A percentile compares a stretch with the other conserved stretches of the same genome.
phyloP scores from a whole-genome alignment of 2,888 invertebrate species.

The Andrena camellia region DNA sequence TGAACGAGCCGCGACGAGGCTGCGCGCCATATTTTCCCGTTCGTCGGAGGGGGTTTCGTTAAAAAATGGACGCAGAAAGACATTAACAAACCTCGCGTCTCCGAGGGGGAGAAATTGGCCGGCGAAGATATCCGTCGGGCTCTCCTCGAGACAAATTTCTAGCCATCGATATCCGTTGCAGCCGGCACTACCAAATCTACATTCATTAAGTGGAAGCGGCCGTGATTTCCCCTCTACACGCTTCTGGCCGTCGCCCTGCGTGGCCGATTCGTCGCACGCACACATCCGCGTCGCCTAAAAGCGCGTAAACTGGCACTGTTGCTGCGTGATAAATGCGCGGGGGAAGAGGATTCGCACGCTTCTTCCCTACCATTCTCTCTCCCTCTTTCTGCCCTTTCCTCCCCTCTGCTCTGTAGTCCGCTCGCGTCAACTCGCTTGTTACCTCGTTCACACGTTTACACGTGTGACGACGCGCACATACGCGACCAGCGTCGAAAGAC shows the following conservation, averaged over 20 bases:
- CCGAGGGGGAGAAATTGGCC: slow-evolving; percentile 51
- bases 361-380: slow-evolving; percentile 19
- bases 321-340: slow-evolving; percentile 74
- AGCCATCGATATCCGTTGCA: slow-evolving; percentile 63
- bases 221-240: slow-evolving; percentile 51
- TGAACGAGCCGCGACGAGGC: not conserved
- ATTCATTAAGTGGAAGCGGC: slow-evolving; percentile 64
- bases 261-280: slow-evolving; percentile 60
- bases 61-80: slow-evolving; percentile 44
- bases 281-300: slow-evolving; percentile 64
- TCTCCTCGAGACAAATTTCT: slow-evolving; percentile 59
- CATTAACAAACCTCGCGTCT: slow-evolving; percentile 55
- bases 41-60: slow-evolving; percentile 7
- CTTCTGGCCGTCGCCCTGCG: slow-evolving; percentile 38
- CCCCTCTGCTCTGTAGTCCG: not conserved
- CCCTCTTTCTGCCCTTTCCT: slow-evolving; percentile 2
- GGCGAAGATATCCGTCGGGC: slow-evolving; percentile 16
- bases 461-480: slow-evolving; percentile 17
- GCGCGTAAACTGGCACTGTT: slow-evolving; percentile 76
- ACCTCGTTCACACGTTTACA: slow-evolving; percentile 54
- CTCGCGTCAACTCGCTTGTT: slow-evolving; percentile 58
- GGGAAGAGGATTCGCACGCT: slow-evolving; percentile 69
- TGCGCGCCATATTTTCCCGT: slow-evolving; percentile 21
- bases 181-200: slow-evolving; percentile 65
- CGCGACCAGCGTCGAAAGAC: not conserved